A percentile compares a stretch with the other conserved stretches of the same genome.
Evolutionary conservation across 1,140 invertebrate genomes (phyloP).

Genomic region (Olivierus martensii): DNA sequence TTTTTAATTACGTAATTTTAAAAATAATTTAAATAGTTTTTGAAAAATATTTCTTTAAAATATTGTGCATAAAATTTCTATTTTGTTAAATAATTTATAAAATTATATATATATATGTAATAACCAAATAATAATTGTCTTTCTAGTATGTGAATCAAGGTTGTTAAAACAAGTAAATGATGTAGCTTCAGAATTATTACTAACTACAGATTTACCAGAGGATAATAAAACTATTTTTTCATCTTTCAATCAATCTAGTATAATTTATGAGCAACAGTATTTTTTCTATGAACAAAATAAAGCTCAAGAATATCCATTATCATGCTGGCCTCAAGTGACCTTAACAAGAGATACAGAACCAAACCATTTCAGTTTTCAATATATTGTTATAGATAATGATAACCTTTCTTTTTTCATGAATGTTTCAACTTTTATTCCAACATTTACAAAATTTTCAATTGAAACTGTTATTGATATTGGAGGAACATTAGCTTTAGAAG

Average conservation of each 20-base stretch:
- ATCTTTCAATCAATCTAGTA: neutral
- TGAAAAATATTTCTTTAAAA: too few relatives aligned
- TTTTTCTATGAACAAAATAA: neutral
- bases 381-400: constrained; percentile 10
- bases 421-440: constrained; percentile 22
- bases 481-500: constrained; percentile 36
- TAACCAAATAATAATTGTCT: too few relatives aligned
- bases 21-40: too few relatives aligned
- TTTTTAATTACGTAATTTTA: too few relatives aligned
- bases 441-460: constrained; percentile 36
- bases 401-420: constrained; percentile 17
- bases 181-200: too few relatives aligned
- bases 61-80: too few relatives aligned
- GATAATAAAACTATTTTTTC: neutral
- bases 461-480: constrained; percentile 40
- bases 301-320: constrained; percentile 33
- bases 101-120: too few relatives aligned
- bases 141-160: neutral
- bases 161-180: too few relatives aligned
- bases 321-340: constrained; percentile 22
- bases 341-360: constrained; percentile 26
- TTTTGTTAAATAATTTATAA: too few relatives aligned
- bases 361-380: constrained; percentile 30
- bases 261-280: neutral
- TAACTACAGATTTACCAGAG: too few relatives aligned